A percentile compares a stretch with the other conserved stretches of the same genome.
Conservation (phyloP, 2,888 invertebrate species). For the Drosophila gaucha region DNA sequence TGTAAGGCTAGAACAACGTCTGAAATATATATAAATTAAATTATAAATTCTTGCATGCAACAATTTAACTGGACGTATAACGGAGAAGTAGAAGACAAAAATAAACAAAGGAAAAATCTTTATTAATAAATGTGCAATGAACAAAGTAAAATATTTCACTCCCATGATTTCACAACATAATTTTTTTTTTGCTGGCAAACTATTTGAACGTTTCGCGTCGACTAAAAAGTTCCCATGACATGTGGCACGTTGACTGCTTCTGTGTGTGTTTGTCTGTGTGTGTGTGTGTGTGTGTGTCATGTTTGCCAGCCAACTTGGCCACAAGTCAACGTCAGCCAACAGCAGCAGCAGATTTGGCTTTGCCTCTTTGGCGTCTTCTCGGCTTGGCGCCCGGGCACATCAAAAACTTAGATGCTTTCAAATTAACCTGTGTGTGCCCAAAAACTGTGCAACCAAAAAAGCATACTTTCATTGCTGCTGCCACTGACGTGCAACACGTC, state of each 20-base stretch:
- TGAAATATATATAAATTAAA: constrained; percentile 58
- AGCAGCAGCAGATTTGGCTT: constrained; percentile 21
- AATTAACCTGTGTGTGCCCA: constrained; percentile 61
- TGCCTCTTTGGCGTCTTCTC: constrained; percentile 22
- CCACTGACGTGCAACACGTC: constrained; percentile 30
- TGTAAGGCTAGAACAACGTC: background rate
- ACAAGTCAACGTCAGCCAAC: constrained; percentile 64
- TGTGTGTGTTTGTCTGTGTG: constrained; percentile 16
- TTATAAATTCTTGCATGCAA: constrained; percentile 56
- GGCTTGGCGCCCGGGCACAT: constrained; percentile 39
- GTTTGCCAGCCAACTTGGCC: constrained; percentile 48
- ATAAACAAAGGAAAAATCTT: constrained; percentile 41
- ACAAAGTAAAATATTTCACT: constrained; percentile 75
- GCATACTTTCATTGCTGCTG: constrained; percentile 44
- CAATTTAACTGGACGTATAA: constrained; percentile 19
- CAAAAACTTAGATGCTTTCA: constrained; percentile 74
- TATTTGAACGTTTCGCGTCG: constrained; percentile 43
- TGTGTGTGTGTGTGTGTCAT: constrained; percentile 20
- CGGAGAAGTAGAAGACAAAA: background rate
- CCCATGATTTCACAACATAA: constrained; percentile 71
- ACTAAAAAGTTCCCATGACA: constrained; percentile 72
- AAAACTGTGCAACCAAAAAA: constrained; percentile 45
- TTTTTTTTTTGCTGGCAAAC: constrained; percentile 27
- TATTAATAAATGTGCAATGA: constrained; percentile 73
- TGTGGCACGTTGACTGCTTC: constrained; percentile 62